These are phyloP conservation scores for Eutolmus rufibarbis DNA, from an alignment of 2,888 invertebrate species.

Conservation along the genomic window DNA sequence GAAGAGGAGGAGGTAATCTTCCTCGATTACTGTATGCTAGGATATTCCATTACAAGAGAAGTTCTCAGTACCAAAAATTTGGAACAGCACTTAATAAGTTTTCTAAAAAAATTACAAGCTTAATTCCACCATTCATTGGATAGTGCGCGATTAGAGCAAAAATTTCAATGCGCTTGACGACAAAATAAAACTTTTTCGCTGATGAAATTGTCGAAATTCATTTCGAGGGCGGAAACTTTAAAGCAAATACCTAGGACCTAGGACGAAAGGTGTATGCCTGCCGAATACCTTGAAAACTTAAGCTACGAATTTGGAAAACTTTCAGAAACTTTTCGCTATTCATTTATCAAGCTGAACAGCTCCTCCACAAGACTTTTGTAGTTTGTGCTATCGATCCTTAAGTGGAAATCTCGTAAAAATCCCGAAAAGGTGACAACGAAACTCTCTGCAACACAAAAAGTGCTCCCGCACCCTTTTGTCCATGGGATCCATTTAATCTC, in stretches of 20 bases:
- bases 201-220: conserved; percentile 35
- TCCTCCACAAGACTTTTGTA: conserved; percentile 29
- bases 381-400: conserved; percentile 37
- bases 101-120: not conserved
- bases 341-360: conserved; percentile 37
- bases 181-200: conserved; percentile 20
- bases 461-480: not conserved
- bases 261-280: not conserved
- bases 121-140: not conserved
- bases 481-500: not conserved
- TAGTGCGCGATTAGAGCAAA: not conserved
- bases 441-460: not conserved
- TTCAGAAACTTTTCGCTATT: conserved; percentile 35
- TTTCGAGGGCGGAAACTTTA: conserved; percentile 19
- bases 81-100: not conserved
- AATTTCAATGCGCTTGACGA: not conserved
- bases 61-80: not conserved
- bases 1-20: too few relatives aligned
- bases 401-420: conserved; percentile 21
- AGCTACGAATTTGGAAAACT: conserved; percentile 25
- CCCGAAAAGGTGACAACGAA: conserved; percentile 32
- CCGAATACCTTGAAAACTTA: conserved; percentile 14
- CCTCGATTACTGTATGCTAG: not conserved
- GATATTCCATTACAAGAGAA: not conserved
- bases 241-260: conserved; percentile 18